Conservation (phyloP, 2,888 invertebrate species). For the Drosophila atroscutellata region DNA sequence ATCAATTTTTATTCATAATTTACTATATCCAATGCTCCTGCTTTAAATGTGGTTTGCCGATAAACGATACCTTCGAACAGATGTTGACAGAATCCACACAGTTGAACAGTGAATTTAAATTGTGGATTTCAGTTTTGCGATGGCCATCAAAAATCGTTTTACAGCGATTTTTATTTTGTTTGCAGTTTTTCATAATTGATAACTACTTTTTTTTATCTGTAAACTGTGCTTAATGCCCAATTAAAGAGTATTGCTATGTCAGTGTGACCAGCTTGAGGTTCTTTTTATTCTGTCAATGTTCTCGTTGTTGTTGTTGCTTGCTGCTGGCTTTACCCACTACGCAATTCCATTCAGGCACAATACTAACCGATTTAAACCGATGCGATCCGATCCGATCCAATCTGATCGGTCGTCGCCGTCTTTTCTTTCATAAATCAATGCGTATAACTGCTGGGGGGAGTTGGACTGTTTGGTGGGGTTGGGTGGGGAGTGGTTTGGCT, state of each 20-base stretch:
- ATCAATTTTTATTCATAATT: not conserved
- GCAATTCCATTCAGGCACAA: constrained; percentile 61
- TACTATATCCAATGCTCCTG: not conserved
- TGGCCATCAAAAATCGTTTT: not conserved
- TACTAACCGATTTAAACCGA: constrained; percentile 27
- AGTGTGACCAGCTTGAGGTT: not conserved
- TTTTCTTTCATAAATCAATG: constrained; percentile 62
- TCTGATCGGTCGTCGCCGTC: constrained; percentile 45
- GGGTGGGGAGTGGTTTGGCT: not conserved
- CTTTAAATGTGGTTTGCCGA: too few relatives aligned
- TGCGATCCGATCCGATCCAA: constrained; percentile 29
- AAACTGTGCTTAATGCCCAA: not conserved
- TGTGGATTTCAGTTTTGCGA: not conserved
- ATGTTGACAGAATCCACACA: too few relatives aligned
- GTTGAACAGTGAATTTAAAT: not conserved
- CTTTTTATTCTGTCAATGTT: not conserved
- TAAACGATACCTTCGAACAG: too few relatives aligned
- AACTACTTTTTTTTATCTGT: not conserved
- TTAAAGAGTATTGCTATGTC: not conserved
- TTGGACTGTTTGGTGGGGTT: not conserved
- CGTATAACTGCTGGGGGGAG: constrained; percentile 40
- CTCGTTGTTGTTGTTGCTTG: not conserved
- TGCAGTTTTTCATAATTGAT: not conserved
- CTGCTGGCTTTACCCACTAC: constrained; percentile 39
- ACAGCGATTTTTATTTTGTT: not conserved